These are phyloP conservation scores for Teleogryllus occipitalis DNA, from an alignment of 1,140 invertebrate genomes.

Conservation along the genomic window DNA sequence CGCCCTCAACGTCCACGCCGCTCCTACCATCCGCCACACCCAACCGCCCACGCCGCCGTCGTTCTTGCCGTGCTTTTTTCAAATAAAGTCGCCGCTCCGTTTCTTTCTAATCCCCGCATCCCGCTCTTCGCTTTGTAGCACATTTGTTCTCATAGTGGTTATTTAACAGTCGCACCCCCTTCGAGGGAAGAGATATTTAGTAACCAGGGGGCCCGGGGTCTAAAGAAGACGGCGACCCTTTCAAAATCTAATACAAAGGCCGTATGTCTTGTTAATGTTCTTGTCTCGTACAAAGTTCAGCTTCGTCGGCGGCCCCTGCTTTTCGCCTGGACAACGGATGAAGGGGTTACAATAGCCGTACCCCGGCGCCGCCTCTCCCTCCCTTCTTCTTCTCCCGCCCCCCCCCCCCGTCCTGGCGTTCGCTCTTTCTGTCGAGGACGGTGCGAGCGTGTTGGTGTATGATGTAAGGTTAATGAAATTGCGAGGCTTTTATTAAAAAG, in stretches of 20 bases:
- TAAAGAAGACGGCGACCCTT: not conserved
- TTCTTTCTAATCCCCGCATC: not conserved
- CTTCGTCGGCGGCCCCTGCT: not conserved
- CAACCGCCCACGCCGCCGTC: too few relatives aligned
- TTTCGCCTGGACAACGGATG: not conserved
- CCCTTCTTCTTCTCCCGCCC: too few relatives aligned
- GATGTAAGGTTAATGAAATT: constrained; percentile 5
- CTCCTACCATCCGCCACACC: too few relatives aligned
- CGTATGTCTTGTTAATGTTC: constrained; percentile 4
- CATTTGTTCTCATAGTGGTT: not conserved
- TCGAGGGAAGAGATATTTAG: not conserved
- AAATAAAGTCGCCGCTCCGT: not conserved
- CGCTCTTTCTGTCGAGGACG: not conserved
- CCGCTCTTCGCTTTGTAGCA: not conserved
- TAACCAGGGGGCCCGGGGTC: not conserved
- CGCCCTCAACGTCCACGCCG: too few relatives aligned
- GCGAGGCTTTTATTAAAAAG: not conserved
- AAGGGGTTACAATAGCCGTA: not conserved
- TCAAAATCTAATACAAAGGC: constrained; percentile 5
- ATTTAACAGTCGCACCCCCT: not conserved
- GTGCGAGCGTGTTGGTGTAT: not conserved
- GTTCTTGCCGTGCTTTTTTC: not conserved
- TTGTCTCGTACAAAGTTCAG: not conserved
- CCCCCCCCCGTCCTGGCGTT: too few relatives aligned
- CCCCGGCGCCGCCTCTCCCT: too few relatives aligned